A percentile compares a stretch with the other conserved stretches of the same genome.
phyloP scores from a whole-genome alignment of 2,888 invertebrate species.

The Fragum fragum region DNA sequence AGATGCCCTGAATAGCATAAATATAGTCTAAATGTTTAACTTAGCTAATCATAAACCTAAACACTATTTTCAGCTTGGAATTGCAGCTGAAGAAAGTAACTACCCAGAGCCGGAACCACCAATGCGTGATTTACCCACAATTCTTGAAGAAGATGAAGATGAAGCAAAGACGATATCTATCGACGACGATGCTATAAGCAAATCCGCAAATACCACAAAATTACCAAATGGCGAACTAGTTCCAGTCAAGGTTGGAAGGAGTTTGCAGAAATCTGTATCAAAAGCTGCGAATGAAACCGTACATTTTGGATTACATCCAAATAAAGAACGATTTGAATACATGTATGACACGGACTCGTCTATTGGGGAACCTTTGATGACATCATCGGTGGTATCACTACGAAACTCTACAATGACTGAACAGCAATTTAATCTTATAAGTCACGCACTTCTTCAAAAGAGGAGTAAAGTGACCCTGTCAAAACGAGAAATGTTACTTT shows the following conservation, averaged over 20 bases:
- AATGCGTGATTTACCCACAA: neutral
- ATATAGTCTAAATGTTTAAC: too few species aligned
- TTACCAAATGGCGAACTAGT: neutral
- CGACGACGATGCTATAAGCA: neutral
- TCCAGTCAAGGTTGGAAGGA: slow-evolving; percentile 43
- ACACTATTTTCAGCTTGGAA: slow-evolving; percentile 35
- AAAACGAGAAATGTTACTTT: slow-evolving; percentile 47
- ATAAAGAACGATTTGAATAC: neutral
- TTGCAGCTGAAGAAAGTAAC: slow-evolving; percentile 30
- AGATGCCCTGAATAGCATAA: too few species aligned
- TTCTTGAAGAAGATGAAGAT: slow-evolving; percentile 12
- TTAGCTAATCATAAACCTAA: too few species aligned
- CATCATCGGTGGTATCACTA: slow-evolving; percentile 9
- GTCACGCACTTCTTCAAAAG: neutral
- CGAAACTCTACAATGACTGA: slow-evolving; percentile 3
- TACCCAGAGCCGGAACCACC: slow-evolving; percentile 37
- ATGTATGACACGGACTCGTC: neutral
- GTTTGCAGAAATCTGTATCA: slow-evolving; percentile 37
- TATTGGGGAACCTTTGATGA: neutral
- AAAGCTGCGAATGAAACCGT: neutral
- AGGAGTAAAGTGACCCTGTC: neutral
- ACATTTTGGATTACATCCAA: neutral
- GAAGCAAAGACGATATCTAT: neutral
- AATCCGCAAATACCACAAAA: slow-evolving; percentile 1
- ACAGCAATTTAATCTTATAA: neutral